A percentile compares a stretch with the other conserved stretches of the same genome.
These are phyloP conservation scores for Danio albolineatus DNA, from an alignment of 2,797 vertebrate species.

Conservation along the genomic window DNA sequence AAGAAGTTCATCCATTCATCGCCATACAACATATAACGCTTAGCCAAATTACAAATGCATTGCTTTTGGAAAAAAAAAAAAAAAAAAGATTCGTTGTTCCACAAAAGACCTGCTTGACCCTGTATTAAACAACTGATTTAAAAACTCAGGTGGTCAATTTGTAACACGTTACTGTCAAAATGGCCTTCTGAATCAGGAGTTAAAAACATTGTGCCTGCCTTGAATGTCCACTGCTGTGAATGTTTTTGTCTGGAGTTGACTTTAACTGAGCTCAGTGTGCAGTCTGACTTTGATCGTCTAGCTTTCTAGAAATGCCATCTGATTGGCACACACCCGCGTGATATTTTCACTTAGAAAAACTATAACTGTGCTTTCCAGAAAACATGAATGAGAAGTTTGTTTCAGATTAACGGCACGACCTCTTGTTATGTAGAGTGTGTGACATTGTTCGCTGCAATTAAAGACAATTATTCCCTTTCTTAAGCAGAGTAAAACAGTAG, in stretches of 20 bases:
- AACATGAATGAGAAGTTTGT: conserved; percentile 8
- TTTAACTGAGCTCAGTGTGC: conserved; percentile 57
- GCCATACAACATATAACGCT: background rate
- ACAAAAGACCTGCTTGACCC: conserved; percentile 61
- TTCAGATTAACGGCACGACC: conserved; percentile 11
- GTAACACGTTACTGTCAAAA: conserved; percentile 19
- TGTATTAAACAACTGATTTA: conserved; percentile 63
- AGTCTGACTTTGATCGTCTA: conserved; percentile 61
- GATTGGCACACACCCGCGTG: conserved; percentile 24
- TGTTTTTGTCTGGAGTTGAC: conserved; percentile 3
- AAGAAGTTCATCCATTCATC: conserved; percentile 59
- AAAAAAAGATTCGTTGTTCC: conserved; percentile 51
- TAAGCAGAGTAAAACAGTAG: conserved; percentile 36
- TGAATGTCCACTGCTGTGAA: conserved; percentile 19
- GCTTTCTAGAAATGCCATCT: conserved; percentile 41
- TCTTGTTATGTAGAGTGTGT: conserved; percentile 1
- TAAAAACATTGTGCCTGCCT: conserved; percentile 42
- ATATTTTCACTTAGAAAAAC: background rate
- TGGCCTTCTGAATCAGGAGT: conserved; percentile 24
- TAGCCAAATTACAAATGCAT: conserved; percentile 46
- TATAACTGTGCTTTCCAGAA: conserved; percentile 8
- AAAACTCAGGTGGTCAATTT: conserved; percentile 58
- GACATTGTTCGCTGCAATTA: conserved; percentile 26
- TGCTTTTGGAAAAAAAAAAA: conserved; percentile 53
- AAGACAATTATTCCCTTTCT: conserved; percentile 37